Evolutionary conservation across 2,797 vertebrate genomes (phyloP).

Genomic region (Percopsis omiscomaycus): DNA sequence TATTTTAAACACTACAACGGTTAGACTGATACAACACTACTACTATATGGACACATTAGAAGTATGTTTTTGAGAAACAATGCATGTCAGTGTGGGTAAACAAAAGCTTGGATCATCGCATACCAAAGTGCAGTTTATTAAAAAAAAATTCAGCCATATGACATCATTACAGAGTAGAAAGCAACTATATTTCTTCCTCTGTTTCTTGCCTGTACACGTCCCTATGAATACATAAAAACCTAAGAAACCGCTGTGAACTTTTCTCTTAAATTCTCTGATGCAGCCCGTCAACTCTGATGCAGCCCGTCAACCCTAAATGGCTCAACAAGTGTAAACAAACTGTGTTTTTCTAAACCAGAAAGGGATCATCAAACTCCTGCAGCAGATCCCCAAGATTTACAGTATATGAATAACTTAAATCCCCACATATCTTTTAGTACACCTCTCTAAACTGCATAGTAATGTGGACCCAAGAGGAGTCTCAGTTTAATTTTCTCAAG

Average conservation of each 20-base stretch:
- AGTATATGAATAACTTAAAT: conserved; percentile 1
- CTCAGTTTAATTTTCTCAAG: neutral
- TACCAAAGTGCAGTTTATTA: neutral
- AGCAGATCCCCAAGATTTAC: neutral
- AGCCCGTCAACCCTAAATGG: too few relatives aligned
- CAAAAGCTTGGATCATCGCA: neutral
- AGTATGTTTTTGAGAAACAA: neutral
- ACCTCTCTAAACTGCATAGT: neutral
- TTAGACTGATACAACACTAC: too few relatives aligned
- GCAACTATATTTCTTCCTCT: too few relatives aligned
- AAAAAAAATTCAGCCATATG: neutral
- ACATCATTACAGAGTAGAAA: too few relatives aligned
- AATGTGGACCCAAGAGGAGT: conserved; percentile 9
- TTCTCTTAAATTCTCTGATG: too few relatives aligned
- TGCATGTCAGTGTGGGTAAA: neutral
- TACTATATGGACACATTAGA: too few relatives aligned
- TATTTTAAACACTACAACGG: too few relatives aligned
- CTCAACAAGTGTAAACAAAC: neutral
- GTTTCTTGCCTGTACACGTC: too few relatives aligned
- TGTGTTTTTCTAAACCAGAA: too few relatives aligned
- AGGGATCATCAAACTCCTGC: neutral
- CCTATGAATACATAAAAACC: too few relatives aligned
- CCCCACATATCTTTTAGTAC: conserved; percentile 5
- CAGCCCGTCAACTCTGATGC: too few relatives aligned
- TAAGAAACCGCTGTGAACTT: too few relatives aligned